These are phyloP conservation scores for Mermis nigrescens DNA, from an alignment of 2,888 invertebrate species.

Conservation along the genomic window DNA sequence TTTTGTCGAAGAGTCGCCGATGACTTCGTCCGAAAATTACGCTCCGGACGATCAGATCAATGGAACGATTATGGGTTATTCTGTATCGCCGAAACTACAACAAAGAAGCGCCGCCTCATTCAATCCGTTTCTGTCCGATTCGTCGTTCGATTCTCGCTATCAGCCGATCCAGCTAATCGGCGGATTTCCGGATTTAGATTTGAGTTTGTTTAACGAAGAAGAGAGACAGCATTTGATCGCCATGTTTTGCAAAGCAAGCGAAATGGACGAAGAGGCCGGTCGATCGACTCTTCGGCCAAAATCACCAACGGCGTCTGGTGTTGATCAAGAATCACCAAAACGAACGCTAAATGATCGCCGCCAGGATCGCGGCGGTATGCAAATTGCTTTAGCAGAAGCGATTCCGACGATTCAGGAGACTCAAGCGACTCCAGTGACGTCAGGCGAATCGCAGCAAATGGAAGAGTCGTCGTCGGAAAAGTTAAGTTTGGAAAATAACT, in stretches of 20 bases:
- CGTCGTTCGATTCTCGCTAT: not conserved
- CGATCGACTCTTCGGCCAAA: not conserved
- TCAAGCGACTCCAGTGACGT: constrained; percentile 5
- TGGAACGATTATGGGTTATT: not conserved
- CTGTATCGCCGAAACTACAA: not conserved
- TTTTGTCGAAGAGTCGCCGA: not conserved
- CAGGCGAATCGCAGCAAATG: not conserved
- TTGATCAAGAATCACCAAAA: too few species aligned
- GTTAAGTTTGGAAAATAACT: not conserved
- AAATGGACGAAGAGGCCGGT: constrained; percentile 1
- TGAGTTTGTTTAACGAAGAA: constrained; percentile 10
- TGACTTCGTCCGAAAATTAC: not conserved
- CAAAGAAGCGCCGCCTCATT: not conserved
- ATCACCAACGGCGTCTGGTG: not conserved
- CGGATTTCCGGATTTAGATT: constrained; percentile 11
- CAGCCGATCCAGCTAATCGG: not conserved
- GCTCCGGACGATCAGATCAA: not conserved
- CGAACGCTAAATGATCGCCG: too few species aligned
- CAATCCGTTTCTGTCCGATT: not conserved
- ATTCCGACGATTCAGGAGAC: constrained; percentile 7
- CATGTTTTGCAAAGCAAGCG: constrained; percentile 12
- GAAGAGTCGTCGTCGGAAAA: not conserved
- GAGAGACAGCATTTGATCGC: constrained; percentile 10
- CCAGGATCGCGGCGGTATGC: not conserved
- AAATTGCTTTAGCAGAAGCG: not conserved